These are phyloP conservation scores for Coelogynopora nodosa DNA, from an alignment of 2,888 invertebrate genomes.

Conservation along the genomic window DNA sequence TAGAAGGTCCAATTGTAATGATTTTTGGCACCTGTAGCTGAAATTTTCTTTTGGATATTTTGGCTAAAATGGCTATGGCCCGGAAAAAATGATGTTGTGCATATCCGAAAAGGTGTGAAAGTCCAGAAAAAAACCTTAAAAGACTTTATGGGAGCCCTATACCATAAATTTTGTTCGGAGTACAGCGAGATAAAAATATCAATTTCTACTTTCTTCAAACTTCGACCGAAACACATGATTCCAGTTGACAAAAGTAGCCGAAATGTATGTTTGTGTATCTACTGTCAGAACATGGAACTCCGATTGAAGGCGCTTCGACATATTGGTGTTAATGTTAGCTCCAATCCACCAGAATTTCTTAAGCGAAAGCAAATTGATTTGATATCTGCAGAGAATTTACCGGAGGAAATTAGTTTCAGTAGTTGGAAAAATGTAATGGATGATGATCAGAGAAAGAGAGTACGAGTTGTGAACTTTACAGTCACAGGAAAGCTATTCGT, in stretches of 20 bases:
- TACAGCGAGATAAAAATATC: neutral
- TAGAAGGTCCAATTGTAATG: neutral
- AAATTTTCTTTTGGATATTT: neutral
- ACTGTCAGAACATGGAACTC: neutral
- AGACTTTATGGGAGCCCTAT: neutral
- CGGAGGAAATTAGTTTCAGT: neutral
- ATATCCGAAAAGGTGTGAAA: neutral
- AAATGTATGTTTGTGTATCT: neutral
- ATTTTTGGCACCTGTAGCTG: neutral
- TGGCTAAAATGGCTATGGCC: too few relatives aligned
- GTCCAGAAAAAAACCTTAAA: neutral
- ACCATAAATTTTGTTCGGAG: neutral
- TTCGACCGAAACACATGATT: neutral
- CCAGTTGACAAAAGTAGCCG: neutral
- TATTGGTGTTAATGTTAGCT: neutral
- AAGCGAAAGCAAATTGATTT: neutral
- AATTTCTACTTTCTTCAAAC: neutral
- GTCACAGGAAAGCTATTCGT: neutral
- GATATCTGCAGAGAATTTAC: neutral
- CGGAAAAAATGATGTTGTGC: neutral
- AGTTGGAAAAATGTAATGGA: neutral
- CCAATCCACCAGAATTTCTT: neutral
- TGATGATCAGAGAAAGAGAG: neutral
- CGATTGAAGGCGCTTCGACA: neutral
- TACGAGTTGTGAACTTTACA: neutral